Evolutionary conservation across 2,888 invertebrate species (phyloP).

Genomic region (Choristoneura rosaceana): DNA sequence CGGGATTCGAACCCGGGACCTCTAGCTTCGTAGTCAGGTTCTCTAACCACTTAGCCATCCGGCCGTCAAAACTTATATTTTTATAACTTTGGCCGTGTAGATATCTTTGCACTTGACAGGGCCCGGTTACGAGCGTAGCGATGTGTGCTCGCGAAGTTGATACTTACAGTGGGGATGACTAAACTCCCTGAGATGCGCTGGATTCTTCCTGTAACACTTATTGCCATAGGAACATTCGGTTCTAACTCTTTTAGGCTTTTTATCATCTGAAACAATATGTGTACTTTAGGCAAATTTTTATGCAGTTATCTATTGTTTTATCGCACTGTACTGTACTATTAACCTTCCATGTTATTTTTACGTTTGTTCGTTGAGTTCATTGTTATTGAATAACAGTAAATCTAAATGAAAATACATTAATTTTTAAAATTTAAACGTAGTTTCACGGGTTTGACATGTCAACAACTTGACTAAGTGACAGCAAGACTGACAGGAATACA

Average conservation of each 20-base stretch:
- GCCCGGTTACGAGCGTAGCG: too few relatives aligned
- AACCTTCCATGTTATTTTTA: constrained; percentile 58
- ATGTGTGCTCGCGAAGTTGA: background rate
- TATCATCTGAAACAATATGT: constrained; percentile 60
- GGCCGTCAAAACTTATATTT: too few relatives aligned
- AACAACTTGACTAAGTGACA: background rate
- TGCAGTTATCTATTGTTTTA: background rate
- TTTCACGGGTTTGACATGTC: background rate
- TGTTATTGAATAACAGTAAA: constrained; percentile 16
- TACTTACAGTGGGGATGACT: constrained; percentile 92
- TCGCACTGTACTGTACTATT: background rate
- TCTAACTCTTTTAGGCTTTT: constrained; percentile 66
- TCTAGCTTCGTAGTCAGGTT: too few relatives aligned
- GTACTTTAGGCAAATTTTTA: constrained; percentile 36
- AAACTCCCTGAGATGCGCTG: constrained; percentile 93
- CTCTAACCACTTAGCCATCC: too few relatives aligned
- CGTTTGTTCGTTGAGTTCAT: constrained; percentile 60
- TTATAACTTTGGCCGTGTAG: too few relatives aligned
- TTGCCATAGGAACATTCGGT: constrained; percentile 90
- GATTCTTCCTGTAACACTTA: constrained; percentile 93
- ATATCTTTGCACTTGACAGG: too few relatives aligned
- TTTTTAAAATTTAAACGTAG: constrained; percentile 66
- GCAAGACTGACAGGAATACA: too few relatives aligned
- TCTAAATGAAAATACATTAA: constrained; percentile 34
- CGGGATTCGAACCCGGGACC: too few relatives aligned